Base-by-base conservation (phyloP, 1,140 invertebrate genomes). In the Amphibalanus amphitrite region DNA sequence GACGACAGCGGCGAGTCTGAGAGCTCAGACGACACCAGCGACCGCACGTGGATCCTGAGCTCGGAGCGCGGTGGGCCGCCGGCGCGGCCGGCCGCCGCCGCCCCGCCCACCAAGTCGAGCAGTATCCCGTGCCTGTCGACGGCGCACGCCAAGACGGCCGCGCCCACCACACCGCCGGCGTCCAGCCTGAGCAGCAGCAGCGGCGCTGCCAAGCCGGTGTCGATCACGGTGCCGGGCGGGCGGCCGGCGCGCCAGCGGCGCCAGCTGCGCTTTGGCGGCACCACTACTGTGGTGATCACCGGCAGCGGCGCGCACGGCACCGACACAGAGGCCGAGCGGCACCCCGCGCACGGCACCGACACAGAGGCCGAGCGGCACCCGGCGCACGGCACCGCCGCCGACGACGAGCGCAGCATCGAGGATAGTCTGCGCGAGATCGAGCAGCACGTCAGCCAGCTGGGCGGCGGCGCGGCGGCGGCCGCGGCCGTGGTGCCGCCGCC, bases 351-450 rank as follows among this genome's bases (percentile, higher is more conserved):
- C n/a, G n/a, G n/a, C n/a, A n/a, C 29, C 70, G 71, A 59, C 29
- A 69, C 23, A 33, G 65, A 26, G 69, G 59, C 64, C 38, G 69
- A 23, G 29, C 69, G n/a, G 40, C 74, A 28, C 30, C 40, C 20
- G 70, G 71, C 17, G n/a, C 71, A n/a, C n/a, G n/a, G n/a, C n/a
- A n/a, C n/a, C 26, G 74, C 40, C 17, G 70, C 68, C 15, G 47
- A 76, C 64, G 77, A 77, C 3, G 80, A 81, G 69, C 74, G 78
- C 38, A 80, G 78, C 71, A 82, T 82, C 72, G 79, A 81, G 69
- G 79, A 81, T 71, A 81, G 80, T 72, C 72, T 82, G 25, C 76
- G 80, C 71, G 75, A 81, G 10, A 82, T 82, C 71, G 75, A 79
- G 72, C 79, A 79, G 77, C 80, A 82, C 71, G 33, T 25, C 68